Evolutionary conservation across 2,113 vertebrate genomes (phyloP).

Genomic region (Gnathonemus echidnorhynchus): DNA sequence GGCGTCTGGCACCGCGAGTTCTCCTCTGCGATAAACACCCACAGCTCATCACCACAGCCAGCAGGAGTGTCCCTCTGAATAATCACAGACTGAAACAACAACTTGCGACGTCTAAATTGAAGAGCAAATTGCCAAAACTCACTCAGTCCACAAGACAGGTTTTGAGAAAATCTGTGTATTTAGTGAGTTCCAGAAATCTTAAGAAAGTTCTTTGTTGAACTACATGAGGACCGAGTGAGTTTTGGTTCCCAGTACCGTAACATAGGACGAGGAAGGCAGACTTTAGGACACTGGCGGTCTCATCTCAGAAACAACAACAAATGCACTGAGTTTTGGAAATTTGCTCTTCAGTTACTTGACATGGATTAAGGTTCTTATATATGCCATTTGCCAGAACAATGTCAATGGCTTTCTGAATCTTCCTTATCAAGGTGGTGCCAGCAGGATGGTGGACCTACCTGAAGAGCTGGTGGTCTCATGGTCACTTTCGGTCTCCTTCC

Average conservation of each 20-base stretch:
- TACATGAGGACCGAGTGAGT: neutral
- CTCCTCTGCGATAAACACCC: constrained; percentile 60
- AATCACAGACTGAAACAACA: neutral
- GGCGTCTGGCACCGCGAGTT: constrained; percentile 93
- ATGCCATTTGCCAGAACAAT: neutral
- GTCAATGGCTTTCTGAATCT: neutral
- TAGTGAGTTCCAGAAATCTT: neutral
- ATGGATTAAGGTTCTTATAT: neutral
- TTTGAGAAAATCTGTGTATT: neutral
- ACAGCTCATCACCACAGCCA: neutral
- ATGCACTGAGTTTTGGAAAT: neutral
- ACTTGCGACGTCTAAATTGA: neutral
- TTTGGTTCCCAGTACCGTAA: neutral
- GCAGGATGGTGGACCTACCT: constrained; percentile 53
- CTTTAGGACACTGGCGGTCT: too few species aligned
- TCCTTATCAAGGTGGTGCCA: neutral
- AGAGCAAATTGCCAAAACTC: neutral
- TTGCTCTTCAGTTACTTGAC: neutral
- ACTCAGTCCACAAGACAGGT: neutral
- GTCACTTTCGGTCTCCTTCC: constrained; percentile 84
- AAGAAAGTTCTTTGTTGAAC: neutral
- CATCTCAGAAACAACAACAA: too few species aligned
- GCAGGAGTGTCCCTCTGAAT: neutral
- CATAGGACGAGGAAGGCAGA: too few species aligned
- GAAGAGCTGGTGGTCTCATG: constrained; percentile 92